Conservation (phyloP, 2,797 vertebrate genomes). For the Leucoraja ocellata region DNA sequence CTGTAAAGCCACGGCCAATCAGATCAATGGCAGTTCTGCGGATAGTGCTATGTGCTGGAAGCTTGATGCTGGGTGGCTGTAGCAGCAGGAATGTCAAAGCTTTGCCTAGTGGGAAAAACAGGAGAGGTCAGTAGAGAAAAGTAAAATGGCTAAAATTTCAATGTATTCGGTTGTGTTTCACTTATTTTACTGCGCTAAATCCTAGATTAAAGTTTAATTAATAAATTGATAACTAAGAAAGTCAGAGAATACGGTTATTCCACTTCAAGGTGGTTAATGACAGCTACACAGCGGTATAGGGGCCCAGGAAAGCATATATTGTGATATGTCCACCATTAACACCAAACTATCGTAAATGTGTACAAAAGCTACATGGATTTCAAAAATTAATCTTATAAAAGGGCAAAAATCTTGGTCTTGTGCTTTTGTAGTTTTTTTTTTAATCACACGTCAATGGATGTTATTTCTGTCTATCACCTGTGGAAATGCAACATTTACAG, state of each 20-base stretch:
- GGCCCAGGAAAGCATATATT: neutral
- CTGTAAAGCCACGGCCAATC: conserved; percentile 90
- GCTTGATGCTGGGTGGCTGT: conserved; percentile 79
- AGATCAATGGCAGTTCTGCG: conserved; percentile 89
- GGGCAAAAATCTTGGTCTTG: neutral
- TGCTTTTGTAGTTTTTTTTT: neutral
- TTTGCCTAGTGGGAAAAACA: conserved; percentile 66
- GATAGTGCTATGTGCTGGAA: conserved; percentile 88
- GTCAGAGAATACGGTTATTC: neutral
- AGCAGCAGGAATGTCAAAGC: conserved; percentile 89
- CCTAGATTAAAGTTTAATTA: neutral
- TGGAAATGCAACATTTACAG: neutral
- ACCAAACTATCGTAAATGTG: neutral
- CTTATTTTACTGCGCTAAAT: neutral
- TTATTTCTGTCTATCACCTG: neutral
- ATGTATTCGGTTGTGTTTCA: neutral
- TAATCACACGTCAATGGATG: too few species aligned
- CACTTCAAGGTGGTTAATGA: neutral
- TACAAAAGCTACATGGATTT: neutral
- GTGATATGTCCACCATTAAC: neutral
- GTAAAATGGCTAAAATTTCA: neutral
- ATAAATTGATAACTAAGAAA: neutral
- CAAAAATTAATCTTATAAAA: neutral
- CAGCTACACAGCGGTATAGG: too few species aligned
- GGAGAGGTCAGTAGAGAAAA: conserved; percentile 27